These are phyloP conservation scores for Larimichthys crocea DNA, from an alignment of 2,113 vertebrate genomes.

Conservation along the genomic window DNA sequence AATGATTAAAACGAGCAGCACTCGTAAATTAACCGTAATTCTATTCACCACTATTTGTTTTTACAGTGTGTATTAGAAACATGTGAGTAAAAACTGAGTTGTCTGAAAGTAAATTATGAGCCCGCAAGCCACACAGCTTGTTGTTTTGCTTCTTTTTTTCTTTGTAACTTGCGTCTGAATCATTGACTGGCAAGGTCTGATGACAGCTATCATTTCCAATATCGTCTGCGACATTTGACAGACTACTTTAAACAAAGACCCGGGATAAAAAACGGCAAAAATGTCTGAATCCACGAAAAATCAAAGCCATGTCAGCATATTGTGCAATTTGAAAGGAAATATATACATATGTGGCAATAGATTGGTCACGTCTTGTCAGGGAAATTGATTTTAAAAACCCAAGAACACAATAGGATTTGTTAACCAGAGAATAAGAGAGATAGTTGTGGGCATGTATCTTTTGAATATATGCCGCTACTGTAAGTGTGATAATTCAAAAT, in stretches of 20 bases:
- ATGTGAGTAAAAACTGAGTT: constrained; percentile 29
- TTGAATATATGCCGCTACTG: constrained; percentile 64
- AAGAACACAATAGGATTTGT: constrained; percentile 75
- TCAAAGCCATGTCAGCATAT: constrained; percentile 70
- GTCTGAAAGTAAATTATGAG: constrained; percentile 10
- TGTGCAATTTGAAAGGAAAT: constrained; percentile 43
- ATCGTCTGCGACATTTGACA: constrained; percentile 41
- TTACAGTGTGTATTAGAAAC: constrained; percentile 20
- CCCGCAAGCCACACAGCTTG: constrained; percentile 17
- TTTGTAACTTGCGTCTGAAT: constrained; percentile 52
- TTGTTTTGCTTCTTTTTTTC: constrained; percentile 24
- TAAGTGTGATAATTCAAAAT: constrained; percentile 82
- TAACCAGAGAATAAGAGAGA: constrained; percentile 72
- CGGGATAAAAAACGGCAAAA: constrained; percentile 28
- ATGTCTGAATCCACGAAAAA: constrained; percentile 57
- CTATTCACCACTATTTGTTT: constrained; percentile 5
- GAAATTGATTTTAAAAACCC: constrained; percentile 75
- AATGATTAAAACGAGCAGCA: constrained; percentile 27
- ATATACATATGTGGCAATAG: constrained; percentile 29
- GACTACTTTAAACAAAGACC: constrained; percentile 48
- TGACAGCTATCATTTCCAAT: constrained; percentile 58
- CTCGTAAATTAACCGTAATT: constrained; percentile 9
- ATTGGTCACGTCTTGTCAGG: constrained; percentile 69
- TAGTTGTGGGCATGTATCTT: constrained; percentile 71
- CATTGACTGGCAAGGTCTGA: constrained; percentile 38